phyloP scores from a whole-genome alignment of 2,113 vertebrate species.

The Ciconia maguari region DNA sequence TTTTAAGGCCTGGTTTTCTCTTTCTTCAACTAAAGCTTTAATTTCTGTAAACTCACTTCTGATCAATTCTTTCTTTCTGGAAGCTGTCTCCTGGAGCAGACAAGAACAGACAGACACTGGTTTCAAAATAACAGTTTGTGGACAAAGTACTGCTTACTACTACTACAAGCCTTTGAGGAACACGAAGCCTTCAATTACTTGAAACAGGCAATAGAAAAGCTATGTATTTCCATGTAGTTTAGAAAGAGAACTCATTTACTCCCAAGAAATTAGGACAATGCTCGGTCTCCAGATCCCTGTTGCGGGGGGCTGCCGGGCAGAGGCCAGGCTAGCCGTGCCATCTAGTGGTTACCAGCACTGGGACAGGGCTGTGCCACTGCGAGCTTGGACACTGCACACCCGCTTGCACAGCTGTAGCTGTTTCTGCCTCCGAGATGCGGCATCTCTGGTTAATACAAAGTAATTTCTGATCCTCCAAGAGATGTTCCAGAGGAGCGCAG shows the following conservation, averaged over 20 bases:
- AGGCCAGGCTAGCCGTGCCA: not conserved
- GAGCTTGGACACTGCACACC: not conserved
- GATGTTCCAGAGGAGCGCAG: not conserved
- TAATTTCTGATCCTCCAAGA: not conserved
- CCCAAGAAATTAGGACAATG: not conserved
- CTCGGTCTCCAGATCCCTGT: not conserved
- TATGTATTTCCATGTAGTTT: not conserved
- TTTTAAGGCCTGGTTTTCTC: slow-evolving; percentile 68
- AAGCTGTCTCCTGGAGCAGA: slow-evolving; percentile 71
- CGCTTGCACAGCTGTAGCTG: not conserved
- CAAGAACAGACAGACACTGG: not conserved
- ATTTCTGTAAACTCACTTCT: slow-evolving; percentile 79
- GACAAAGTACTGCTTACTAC: not conserved
- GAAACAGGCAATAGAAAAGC: not conserved
- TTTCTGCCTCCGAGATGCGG: not conserved
- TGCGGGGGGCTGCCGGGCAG: not conserved
- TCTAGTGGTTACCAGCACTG: not conserved
- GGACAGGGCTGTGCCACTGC: not conserved
- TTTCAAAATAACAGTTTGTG: not conserved
- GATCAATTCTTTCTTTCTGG: slow-evolving; percentile 71
- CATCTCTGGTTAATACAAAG: not conserved
- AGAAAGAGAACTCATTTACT: not conserved
- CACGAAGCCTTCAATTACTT: not conserved
- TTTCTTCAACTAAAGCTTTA: slow-evolving; percentile 75
- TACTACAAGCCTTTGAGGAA: not conserved